A percentile compares a stretch with the other conserved stretches of the same genome.
Evolutionary conservation across 2,797 vertebrate genomes (phyloP).

Genomic region (Coendou prehensilis): DNA sequence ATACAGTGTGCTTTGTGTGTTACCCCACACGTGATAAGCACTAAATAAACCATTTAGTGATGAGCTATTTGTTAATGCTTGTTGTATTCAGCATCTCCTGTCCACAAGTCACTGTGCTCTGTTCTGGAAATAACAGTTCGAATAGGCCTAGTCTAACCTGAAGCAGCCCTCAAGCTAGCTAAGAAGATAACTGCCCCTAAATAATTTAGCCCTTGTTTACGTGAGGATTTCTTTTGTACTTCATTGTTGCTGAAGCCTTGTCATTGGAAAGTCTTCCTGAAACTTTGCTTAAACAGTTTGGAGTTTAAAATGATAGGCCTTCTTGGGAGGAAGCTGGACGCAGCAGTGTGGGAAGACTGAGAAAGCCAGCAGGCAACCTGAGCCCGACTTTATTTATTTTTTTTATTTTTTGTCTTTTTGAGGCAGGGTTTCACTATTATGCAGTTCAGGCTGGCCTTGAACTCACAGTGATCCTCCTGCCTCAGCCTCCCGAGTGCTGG

Average conservation of each 20-base stretch:
- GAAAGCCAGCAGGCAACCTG: background rate
- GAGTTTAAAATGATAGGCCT: background rate
- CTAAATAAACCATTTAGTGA: background rate
- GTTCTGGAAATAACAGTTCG: background rate
- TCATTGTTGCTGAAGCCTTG: background rate
- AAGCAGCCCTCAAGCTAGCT: background rate
- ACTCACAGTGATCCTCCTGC: background rate
- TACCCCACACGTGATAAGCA: accelerated
- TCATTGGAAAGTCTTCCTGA: background rate
- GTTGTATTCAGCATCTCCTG: background rate
- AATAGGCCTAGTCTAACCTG: background rate
- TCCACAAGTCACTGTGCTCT: background rate
- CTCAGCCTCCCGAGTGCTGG: background rate
- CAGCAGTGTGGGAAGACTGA: background rate
- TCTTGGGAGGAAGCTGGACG: background rate
- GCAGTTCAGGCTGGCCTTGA: background rate
- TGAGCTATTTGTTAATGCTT: background rate
- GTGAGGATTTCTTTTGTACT: background rate
- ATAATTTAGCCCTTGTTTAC: background rate
- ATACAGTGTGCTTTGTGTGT: accelerated
- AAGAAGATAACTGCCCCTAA: background rate
- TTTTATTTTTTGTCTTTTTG: background rate
- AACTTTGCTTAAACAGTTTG: slow-evolving; percentile 27
- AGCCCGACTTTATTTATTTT: background rate
- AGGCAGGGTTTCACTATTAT: background rate